These are phyloP conservation scores for Peromyscus maniculatus DNA, from an alignment of 2,113 vertebrate species.

Conservation along the genomic window DNA sequence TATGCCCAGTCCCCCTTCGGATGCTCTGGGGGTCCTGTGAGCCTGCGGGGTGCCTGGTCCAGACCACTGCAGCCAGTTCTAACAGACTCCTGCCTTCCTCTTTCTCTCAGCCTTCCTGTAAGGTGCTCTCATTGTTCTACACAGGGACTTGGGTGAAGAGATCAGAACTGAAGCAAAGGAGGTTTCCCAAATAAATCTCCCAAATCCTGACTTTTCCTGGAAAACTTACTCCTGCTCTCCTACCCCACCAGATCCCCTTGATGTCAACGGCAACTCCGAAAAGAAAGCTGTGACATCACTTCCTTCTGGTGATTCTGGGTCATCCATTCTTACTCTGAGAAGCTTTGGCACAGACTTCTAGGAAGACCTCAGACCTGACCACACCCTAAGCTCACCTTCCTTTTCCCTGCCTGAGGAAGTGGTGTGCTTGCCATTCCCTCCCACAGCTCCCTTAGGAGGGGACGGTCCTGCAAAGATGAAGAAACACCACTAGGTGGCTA, in stretches of 20 bases:
- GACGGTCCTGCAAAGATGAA: not conserved
- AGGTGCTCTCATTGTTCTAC: not conserved
- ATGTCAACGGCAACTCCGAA: not conserved
- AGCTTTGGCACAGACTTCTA: not conserved
- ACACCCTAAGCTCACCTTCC: not conserved
- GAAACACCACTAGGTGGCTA: conserved; percentile 63
- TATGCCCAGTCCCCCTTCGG: too few species aligned
- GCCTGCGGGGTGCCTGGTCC: not conserved
- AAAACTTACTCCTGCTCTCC: not conserved
- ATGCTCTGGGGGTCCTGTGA: not conserved
- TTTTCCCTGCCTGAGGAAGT: not conserved
- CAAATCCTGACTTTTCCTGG: not conserved
- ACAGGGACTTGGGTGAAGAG: not conserved
- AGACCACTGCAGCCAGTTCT: not conserved
- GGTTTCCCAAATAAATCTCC: not conserved
- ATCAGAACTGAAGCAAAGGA: not conserved
- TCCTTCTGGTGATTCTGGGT: not conserved
- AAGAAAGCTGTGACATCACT: conserved; percentile 43
- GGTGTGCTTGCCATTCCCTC: not conserved
- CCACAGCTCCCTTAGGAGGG: not conserved
- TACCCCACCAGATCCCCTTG: not conserved
- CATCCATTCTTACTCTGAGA: not conserved
- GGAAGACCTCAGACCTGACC: not conserved
- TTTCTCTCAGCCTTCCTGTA: too few species aligned
- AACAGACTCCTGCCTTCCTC: not conserved